These are phyloP conservation scores for Epinephelus malabaricus DNA, from an alignment of 2,797 vertebrate species.

Conservation along the genomic window DNA sequence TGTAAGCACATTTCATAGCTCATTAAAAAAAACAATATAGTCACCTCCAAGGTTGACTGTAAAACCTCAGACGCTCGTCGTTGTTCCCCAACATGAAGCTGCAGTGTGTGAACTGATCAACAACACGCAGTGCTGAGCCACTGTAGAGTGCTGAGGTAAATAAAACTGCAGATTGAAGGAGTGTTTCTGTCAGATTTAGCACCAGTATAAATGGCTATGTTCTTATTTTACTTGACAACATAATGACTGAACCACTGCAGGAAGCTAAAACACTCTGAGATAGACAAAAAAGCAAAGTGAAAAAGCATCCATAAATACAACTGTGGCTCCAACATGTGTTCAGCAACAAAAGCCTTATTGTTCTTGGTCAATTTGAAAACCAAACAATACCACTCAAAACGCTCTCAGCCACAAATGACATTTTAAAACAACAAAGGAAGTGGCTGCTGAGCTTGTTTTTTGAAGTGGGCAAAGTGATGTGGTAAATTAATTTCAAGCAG, in stretches of 20 bases:
- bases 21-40: constrained; percentile 48
- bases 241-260: neutral
- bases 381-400: neutral
- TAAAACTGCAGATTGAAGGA: constrained; percentile 16
- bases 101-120: constrained; percentile 27
- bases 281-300: constrained; percentile 4
- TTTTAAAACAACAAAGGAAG: constrained; percentile 16
- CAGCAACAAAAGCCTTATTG: constrained; percentile 10
- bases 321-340: neutral
- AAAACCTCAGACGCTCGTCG: constrained; percentile 23
- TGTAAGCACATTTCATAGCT: constrained; percentile 63
- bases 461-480: neutral
- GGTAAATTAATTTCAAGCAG: constrained; percentile 20
- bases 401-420: constrained; percentile 15
- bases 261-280: neutral
- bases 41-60: constrained; percentile 33
- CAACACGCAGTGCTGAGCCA: neutral
- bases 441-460: constrained; percentile 9
- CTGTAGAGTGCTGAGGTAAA: constrained; percentile 18
- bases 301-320: constrained; percentile 3
- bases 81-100: constrained; percentile 29
- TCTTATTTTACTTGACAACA: constrained; percentile 19
- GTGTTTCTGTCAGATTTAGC: constrained; percentile 41
- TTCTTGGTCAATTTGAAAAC: constrained; percentile 4
- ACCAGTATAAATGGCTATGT: constrained; percentile 24